These are phyloP conservation scores for Drosophila tsacasi DNA, from an alignment of 1,140 invertebrate species.

Conservation along the genomic window DNA sequence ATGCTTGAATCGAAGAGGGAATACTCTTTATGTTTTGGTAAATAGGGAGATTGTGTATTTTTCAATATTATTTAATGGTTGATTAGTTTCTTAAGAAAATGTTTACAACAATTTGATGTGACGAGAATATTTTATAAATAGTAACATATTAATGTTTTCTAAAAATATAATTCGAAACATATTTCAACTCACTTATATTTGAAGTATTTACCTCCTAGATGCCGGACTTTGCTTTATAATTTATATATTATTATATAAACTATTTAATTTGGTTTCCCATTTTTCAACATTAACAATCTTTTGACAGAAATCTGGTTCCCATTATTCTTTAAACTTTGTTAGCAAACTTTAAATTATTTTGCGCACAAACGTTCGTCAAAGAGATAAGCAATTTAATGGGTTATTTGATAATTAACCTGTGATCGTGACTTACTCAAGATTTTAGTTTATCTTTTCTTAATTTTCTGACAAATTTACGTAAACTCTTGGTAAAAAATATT, in stretches of 20 bases:
- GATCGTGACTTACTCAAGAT: slow-evolving; percentile 19
- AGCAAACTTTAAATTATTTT: background rate
- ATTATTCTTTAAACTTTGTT: background rate
- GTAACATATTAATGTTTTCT: too few species aligned
- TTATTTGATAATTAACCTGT: slow-evolving; percentile 20
- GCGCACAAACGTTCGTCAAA: background rate
- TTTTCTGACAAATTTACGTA: background rate
- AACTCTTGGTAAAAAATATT: background rate
- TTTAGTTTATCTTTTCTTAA: background rate
- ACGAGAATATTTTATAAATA: too few species aligned
- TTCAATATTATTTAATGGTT: background rate
- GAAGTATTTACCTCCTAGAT: background rate
- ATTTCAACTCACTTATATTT: too few species aligned
- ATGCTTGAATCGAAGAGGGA: background rate
- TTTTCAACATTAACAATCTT: background rate
- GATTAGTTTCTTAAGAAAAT: background rate
- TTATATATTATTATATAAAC: too few species aligned
- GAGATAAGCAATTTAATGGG: slow-evolving; percentile 1
- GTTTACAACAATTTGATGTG: too few species aligned
- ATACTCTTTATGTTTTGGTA: slow-evolving; percentile 10
- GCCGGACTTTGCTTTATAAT: too few species aligned
- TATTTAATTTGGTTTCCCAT: background rate
- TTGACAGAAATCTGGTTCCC: background rate
- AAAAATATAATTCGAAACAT: background rate
- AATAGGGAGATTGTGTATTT: background rate